Conservation (phyloP, 2,797 vertebrate genomes). For the Nannoperca australis region DNA sequence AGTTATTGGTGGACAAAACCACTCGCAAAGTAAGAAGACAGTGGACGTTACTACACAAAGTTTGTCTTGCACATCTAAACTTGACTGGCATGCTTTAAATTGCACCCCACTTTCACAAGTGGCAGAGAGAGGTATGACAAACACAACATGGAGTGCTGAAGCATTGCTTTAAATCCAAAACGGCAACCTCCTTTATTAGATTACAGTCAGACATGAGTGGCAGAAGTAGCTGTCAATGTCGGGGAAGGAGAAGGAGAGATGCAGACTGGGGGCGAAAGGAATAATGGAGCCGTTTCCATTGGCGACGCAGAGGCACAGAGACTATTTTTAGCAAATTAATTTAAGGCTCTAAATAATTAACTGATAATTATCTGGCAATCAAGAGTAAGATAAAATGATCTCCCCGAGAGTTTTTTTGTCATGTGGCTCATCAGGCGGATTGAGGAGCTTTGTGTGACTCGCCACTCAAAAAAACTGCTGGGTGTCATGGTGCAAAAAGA, state of each 20-base stretch:
- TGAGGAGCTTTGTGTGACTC: conserved; percentile 60
- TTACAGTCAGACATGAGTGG: conserved; percentile 76
- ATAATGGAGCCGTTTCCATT: conserved; percentile 82
- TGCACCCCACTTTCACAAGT: conserved; percentile 16
- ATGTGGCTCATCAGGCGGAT: conserved; percentile 67
- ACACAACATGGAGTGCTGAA: conserved; percentile 29
- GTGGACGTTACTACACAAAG: conserved; percentile 14
- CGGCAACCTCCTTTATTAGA: conserved; percentile 68
- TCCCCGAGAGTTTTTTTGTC: conserved; percentile 73
- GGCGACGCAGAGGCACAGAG: conserved; percentile 77
- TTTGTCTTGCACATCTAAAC: conserved; percentile 9
- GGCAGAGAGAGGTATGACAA: conserved; percentile 24
- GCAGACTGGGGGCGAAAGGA: conserved; percentile 47
- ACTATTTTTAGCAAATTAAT: conserved; percentile 90
- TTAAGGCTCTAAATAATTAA: conserved; percentile 90
- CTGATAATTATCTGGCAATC: conserved; percentile 91
- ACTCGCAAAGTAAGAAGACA: neutral
- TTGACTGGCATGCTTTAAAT: conserved; percentile 6
- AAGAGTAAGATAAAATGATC: conserved; percentile 86
- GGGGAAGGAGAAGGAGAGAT: conserved; percentile 30
- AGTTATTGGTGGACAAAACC: conserved; percentile 12
- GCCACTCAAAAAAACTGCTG: conserved; percentile 61
- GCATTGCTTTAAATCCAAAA: conserved; percentile 58
- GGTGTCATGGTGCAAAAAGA: conserved; percentile 47
- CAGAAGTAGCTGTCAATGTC: conserved; percentile 67